A percentile compares a stretch with the other conserved stretches of the same genome.
Conservation (phyloP, 2,113 vertebrate species). For the Lonchura striata region DNA sequence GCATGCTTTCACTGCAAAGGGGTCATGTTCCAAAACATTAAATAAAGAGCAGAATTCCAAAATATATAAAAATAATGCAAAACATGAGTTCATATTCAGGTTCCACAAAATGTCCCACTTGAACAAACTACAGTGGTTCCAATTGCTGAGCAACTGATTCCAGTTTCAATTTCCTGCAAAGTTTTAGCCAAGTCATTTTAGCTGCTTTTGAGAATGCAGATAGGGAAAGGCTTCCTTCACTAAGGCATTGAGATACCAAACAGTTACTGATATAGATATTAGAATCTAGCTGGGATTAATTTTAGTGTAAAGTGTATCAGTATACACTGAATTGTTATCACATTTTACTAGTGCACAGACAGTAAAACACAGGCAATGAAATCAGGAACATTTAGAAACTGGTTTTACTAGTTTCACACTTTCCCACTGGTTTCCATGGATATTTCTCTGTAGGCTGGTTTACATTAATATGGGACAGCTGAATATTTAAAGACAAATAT, state of each 20-base stretch:
- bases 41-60: background rate
- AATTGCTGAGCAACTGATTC: background rate
- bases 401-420: constrained; percentile 8
- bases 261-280: background rate
- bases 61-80: background rate
- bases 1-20: background rate
- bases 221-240: background rate
- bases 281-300: background rate
- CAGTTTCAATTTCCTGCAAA: background rate
- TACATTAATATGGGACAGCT: background rate
- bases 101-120: background rate
- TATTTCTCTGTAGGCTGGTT: constrained; percentile 9
- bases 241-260: background rate
- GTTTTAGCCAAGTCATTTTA: background rate
- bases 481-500: background rate
- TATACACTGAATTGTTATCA: background rate
- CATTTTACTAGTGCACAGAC: background rate
- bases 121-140: background rate
- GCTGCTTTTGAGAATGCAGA: background rate
- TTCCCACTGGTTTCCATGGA: constrained; percentile 18
- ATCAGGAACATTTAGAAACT: background rate
- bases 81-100: background rate
- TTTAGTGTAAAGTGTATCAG: background rate
- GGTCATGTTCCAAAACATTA: background rate
- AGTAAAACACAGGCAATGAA: background rate